Conservation (phyloP, 2,797 vertebrate species). For the Siniperca undulata region DNA sequence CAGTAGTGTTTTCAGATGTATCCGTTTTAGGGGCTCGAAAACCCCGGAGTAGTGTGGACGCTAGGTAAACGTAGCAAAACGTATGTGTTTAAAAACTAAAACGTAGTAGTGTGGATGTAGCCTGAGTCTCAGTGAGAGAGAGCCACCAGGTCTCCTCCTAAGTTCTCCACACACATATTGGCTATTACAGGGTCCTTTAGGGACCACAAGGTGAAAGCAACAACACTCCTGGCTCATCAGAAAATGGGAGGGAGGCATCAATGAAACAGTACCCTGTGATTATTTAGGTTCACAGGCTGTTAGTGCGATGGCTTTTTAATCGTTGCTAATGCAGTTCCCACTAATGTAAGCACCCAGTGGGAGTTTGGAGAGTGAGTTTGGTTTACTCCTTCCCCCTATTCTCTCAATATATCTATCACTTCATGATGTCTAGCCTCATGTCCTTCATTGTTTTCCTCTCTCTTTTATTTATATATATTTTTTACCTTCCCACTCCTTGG, state of each 20-base stretch:
- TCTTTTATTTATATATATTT: not conserved
- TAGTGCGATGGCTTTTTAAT: slow-evolving; percentile 80
- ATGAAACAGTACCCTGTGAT: slow-evolving; percentile 68
- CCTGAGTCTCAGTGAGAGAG: too few relatives aligned
- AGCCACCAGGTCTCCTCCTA: slow-evolving; percentile 22
- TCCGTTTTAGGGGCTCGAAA: too few relatives aligned
- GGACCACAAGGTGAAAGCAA: slow-evolving; percentile 59
- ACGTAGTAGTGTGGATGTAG: too few relatives aligned
- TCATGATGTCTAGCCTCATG: slow-evolving; percentile 44
- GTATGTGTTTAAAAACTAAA: too few relatives aligned
- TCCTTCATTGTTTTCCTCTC: slow-evolving; percentile 28
- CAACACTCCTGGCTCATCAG: slow-evolving; percentile 61
- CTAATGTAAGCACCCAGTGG: slow-evolving; percentile 69
- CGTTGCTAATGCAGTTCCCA: slow-evolving; percentile 73
- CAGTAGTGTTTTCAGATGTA: too few relatives aligned
- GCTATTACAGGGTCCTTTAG: slow-evolving; percentile 51
- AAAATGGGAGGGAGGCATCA: slow-evolving; percentile 61
- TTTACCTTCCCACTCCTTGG: slow-evolving; percentile 36
- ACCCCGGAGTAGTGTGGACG: too few relatives aligned
- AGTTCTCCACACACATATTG: slow-evolving; percentile 39
- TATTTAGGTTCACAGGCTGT: slow-evolving; percentile 76
- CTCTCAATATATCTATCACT: slow-evolving; percentile 43
- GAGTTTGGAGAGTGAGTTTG: slow-evolving; percentile 52
- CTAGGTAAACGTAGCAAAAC: too few relatives aligned
- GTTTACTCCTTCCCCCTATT: slow-evolving; percentile 28